Evolutionary conservation across 2,113 vertebrate genomes (phyloP).

Genomic region (Phrynosoma platyrhinos): DNA sequence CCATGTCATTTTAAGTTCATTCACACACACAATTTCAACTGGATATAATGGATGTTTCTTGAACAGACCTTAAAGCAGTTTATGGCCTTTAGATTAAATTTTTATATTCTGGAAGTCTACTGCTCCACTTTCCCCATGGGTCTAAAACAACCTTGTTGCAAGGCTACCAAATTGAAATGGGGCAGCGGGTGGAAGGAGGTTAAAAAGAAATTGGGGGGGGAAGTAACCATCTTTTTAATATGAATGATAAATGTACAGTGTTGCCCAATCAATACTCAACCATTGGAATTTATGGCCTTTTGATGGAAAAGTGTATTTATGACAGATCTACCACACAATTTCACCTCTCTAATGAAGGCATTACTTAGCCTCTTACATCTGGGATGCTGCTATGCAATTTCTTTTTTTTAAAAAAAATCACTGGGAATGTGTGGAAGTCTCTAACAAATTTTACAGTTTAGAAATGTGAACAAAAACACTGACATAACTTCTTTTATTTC

Average conservation of each 20-base stretch:
- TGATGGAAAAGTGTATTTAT: background rate
- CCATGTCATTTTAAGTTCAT: conserved; percentile 1
- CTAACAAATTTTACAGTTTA: conserved; percentile 4
- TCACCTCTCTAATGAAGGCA: background rate
- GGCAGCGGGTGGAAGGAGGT: background rate
- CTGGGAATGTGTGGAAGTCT: background rate
- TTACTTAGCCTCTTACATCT: conserved; percentile 5
- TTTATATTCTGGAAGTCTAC: conserved; percentile 20
- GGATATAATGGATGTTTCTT: background rate
- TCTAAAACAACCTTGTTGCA: background rate
- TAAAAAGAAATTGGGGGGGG: conserved; percentile 18
- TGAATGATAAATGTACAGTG: conserved; percentile 23
- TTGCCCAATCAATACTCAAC: conserved; percentile 16
- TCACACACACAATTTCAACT: background rate
- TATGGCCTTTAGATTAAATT: conserved; percentile 16
- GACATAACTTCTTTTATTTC: no score
- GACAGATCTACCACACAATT: background rate
- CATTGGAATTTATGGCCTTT: background rate
- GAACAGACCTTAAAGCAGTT: background rate
- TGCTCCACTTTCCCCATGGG: background rate
- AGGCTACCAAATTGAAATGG: background rate
- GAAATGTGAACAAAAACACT: background rate
- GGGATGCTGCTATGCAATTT: background rate
- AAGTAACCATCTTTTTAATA: conserved; percentile 13
- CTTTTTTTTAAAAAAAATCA: background rate